Conservation (phyloP, 2,888 invertebrate genomes). For the Phaonia tiefii region DNA sequence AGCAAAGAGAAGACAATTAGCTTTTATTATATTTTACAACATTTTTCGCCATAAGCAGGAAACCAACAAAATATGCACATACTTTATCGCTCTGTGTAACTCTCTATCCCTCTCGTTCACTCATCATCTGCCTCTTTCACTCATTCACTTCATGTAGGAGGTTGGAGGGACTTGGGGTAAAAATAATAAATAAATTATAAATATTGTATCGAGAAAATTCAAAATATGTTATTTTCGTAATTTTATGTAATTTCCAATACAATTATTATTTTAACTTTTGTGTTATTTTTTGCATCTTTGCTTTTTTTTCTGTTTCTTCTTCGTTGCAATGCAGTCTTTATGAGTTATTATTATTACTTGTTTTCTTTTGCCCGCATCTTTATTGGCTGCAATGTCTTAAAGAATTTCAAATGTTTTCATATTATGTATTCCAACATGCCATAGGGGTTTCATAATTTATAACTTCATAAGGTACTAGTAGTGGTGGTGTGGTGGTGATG, state of each 20-base stretch:
- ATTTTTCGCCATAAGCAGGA: slow-evolving; percentile 46
- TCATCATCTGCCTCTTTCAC: no score
- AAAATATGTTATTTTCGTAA: slow-evolving; percentile 53
- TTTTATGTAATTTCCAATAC: slow-evolving; percentile 49
- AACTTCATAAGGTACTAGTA: no score
- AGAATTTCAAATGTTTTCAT: slow-evolving; percentile 44
- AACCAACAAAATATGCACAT: slow-evolving; percentile 30
- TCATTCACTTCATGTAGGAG: no score
- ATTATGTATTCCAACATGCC: no score
- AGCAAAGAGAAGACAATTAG: slow-evolving; percentile 62
- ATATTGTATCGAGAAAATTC: slow-evolving; percentile 43
- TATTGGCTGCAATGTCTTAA: slow-evolving; percentile 12
- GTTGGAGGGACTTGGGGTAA: no score
- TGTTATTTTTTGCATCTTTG: slow-evolving; percentile 1
- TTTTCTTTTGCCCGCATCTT: slow-evolving; percentile 2
- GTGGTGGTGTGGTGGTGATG: not conserved
- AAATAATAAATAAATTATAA: slow-evolving; percentile 49
- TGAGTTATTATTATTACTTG: slow-evolving; percentile 30
- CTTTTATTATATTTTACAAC: slow-evolving; percentile 64
- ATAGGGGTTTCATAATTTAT: slow-evolving; percentile 36
- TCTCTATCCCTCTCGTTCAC: not conserved
- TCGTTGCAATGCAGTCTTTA: slow-evolving; percentile 50
- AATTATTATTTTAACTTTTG: no score
- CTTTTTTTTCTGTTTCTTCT: slow-evolving; percentile 27
- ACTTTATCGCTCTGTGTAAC: not conserved